Evolutionary conservation across 2,888 invertebrate genomes (phyloP).

Genomic region (Stenchaetothrips biformis): DNA sequence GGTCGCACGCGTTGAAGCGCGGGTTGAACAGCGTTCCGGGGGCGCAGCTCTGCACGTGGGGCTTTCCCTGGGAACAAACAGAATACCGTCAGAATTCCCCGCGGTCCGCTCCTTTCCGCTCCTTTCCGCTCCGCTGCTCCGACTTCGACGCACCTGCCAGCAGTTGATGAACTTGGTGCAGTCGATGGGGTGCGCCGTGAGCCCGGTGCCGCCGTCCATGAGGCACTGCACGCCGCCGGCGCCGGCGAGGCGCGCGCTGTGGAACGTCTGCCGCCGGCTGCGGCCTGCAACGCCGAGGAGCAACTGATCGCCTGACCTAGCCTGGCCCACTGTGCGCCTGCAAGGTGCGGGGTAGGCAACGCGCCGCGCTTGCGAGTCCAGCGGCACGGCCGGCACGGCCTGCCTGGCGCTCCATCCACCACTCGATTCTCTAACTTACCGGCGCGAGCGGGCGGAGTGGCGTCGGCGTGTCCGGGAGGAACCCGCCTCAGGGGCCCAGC

Average conservation of each 20-base stretch:
- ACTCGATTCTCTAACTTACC: background rate
- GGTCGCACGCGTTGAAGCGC: constrained; percentile 57
- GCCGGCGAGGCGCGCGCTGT: background rate
- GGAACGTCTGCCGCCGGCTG: background rate
- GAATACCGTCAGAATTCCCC: background rate
- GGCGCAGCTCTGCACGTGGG: constrained; percentile 54
- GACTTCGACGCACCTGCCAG: background rate
- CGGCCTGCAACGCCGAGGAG: background rate
- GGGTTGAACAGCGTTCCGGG: constrained; percentile 63
- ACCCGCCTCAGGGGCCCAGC: background rate
- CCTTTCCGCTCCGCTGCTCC: background rate
- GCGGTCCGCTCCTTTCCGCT: background rate
- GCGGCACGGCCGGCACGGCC: too few species aligned
- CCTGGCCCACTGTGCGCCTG: too few species aligned
- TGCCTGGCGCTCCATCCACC: background rate
- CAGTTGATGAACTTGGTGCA: constrained; percentile 62
- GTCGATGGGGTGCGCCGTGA: constrained; percentile 55
- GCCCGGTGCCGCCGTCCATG: constrained; percentile 46
- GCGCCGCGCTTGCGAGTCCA: background rate
- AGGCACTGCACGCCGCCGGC: background rate
- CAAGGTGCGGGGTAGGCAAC: background rate
- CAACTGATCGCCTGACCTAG: background rate
- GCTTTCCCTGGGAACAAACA: background rate
- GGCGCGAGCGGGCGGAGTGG: background rate
- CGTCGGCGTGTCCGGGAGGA: background rate